Base-by-base conservation (phyloP, 2,888 invertebrate genomes). In the Megastigmus dorsalis region DNA sequence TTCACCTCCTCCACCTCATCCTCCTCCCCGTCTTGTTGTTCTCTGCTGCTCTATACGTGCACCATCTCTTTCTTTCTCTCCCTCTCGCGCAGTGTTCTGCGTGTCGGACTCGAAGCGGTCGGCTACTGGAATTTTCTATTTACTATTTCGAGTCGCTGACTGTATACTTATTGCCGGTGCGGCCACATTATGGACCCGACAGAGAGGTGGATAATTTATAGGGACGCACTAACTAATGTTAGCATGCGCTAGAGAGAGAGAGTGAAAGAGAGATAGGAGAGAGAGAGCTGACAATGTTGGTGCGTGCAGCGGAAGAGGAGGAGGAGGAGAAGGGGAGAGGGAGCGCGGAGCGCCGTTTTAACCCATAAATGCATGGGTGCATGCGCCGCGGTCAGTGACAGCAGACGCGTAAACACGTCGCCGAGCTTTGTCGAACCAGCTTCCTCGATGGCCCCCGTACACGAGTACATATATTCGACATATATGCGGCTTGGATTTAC, bases 171-270 rank as follows among this genome's bases (percentile, higher is more conserved):
- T 23, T 30, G 23, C 26, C 5, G 1, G 3, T 50, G 23, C 28
- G n/a, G 33, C 30, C n/a, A n/a, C n/a, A n/a, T n/a, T n/a, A n/a
- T n/a, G n/a, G n/a, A n/a, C n/a, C n/a, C n/a, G n/a, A n/a, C n/a
- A n/a, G n/a, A n/a, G 76, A 79, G 78, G n/a, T 77, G 79, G 81
- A 80, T 81, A 78, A 80, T 82, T 84, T 83, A 85, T 81, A 60
- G 43, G 57, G 18, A 41, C 15, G 50, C 15, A 36, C 2, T 45
- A 30, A 57, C 45, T 33, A 43, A 43, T 63, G 36, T 48, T 63
- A 63, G 38, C 36, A n/a, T n/a, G 45, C 68, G 33, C 3, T 0
- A 52, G 28, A 13, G 30, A 20, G 23, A 28, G 28, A n/a, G n/a
- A 6, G 26, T 5, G 43, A 33, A 10, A 41, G 41, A 62, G 48